Evolutionary conservation across 2,113 vertebrate genomes (phyloP).

Genomic region (Dendropsophus ebraccatus): DNA sequence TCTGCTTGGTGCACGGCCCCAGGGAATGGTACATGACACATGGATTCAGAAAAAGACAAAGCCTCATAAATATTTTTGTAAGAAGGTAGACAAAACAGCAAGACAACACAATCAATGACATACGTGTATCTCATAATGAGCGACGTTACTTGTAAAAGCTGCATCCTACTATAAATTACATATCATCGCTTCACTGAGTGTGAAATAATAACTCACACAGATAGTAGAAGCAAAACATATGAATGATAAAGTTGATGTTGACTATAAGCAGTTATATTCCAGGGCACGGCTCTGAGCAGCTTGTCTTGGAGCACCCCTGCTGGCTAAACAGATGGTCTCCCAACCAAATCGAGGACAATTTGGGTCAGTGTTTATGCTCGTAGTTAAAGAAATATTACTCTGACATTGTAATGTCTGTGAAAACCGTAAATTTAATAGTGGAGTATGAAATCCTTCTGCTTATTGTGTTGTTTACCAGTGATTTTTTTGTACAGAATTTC

Average conservation of each 20-base stretch:
- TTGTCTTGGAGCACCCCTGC: background rate
- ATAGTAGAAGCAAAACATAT: background rate
- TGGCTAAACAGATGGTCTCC: background rate
- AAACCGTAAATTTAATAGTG: too few species aligned
- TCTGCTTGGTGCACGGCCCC: too few species aligned
- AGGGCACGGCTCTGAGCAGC: background rate
- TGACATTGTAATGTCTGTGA: background rate
- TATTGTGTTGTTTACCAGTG: too few species aligned
- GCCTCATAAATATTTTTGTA: too few species aligned
- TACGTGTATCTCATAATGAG: background rate
- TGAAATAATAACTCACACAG: background rate
- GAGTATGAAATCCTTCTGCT: too few species aligned
- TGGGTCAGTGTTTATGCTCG: background rate
- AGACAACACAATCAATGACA: background rate
- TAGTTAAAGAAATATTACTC: background rate
- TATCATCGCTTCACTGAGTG: background rate
- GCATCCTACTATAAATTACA: background rate
- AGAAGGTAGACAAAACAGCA: background rate
- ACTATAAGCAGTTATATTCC: background rate
- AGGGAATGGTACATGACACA: too few species aligned
- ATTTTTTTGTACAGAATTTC: too few species aligned
- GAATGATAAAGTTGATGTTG: background rate
- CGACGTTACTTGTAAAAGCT: background rate
- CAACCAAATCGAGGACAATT: slow-evolving; percentile 1
- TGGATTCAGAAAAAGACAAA: background rate